Percentiles rank a stretch among this genome's conserved stretches.
phyloP scores from a whole-genome alignment of 2,888 invertebrate species.

The Drosophila phalerata region DNA sequence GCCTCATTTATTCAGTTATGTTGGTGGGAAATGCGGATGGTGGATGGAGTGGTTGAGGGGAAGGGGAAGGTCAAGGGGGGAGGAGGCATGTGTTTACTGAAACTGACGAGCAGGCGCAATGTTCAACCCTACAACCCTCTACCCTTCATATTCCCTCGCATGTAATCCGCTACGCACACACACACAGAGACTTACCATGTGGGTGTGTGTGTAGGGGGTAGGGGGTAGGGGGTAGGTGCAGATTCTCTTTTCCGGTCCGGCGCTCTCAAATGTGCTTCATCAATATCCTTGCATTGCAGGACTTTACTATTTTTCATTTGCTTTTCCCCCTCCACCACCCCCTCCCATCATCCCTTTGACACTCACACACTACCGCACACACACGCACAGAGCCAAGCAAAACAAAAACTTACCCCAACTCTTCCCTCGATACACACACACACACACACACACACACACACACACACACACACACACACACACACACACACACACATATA shows the following conservation, averaged over 20 bases:
- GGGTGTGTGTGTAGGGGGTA: neutral
- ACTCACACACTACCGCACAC: slow-evolving; percentile 45
- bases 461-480: neutral
- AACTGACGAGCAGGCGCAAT: slow-evolving; percentile 56
- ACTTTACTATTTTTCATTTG: slow-evolving; percentile 68
- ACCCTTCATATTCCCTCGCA: neutral
- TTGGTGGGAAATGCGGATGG: slow-evolving; percentile 15
- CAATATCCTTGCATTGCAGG: slow-evolving; percentile 76
- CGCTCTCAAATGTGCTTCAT: slow-evolving; percentile 81
- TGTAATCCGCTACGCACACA: slow-evolving; percentile 66
- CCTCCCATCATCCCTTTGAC: slow-evolving; percentile 45
- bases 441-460: neutral
- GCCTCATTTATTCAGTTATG: slow-evolving; percentile 79
- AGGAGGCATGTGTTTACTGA: slow-evolving; percentile 49
- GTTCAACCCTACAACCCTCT: neutral
- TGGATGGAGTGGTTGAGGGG: neutral
- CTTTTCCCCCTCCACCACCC: slow-evolving; percentile 29
- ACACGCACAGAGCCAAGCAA: slow-evolving; percentile 12
- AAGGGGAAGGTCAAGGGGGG: neutral
- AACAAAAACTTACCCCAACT: slow-evolving; percentile 43
- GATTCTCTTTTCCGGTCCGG: slow-evolving; percentile 31
- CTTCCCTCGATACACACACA: neutral
- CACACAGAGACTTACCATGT: slow-evolving; percentile 25
- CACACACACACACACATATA: neutral
- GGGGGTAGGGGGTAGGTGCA: slow-evolving; percentile 32